Evolutionary conservation across 2,888 invertebrate species (phyloP).

Genomic region (Patella ulyssiponensis): DNA sequence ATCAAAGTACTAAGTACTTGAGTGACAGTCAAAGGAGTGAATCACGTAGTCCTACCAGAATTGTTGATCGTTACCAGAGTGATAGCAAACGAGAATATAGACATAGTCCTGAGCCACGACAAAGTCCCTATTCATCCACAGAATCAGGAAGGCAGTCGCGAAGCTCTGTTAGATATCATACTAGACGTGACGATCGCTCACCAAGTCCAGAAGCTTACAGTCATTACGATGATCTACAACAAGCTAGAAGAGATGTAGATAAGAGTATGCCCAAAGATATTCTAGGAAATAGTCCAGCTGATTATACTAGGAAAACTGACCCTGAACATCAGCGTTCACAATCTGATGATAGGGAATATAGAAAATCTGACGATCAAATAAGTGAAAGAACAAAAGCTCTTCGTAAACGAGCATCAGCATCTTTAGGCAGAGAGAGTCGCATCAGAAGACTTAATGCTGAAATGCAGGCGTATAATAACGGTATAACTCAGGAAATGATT

Average conservation of each 20-base stretch:
- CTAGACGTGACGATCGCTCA: background rate
- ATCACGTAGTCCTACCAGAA: conserved; percentile 15
- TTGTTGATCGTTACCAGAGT: background rate
- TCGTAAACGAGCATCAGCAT: background rate
- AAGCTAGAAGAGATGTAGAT: conserved; percentile 53
- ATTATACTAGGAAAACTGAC: too few relatives aligned
- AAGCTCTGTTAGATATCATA: background rate
- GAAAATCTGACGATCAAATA: background rate
- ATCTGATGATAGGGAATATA: conserved; percentile 1
- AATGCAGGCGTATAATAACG: conserved; percentile 1
- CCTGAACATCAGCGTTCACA: background rate
- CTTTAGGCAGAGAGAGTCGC: background rate
- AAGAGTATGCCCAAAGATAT: conserved; percentile 27
- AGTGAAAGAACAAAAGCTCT: conserved; percentile 6
- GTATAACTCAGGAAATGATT: background rate
- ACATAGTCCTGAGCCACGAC: conserved; percentile 7
- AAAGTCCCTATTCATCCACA: background rate
- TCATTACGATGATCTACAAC: conserved; percentile 48
- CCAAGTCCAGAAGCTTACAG: conserved; percentile 8
- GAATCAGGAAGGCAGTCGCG: conserved; percentile 14
- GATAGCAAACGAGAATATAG: background rate
- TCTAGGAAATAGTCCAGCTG: background rate
- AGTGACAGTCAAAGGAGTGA: background rate
- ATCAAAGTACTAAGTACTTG: background rate
- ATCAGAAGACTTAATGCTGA: background rate